phyloP scores from a whole-genome alignment of 2,113 vertebrate genomes.

The Amia ocellicauda region DNA sequence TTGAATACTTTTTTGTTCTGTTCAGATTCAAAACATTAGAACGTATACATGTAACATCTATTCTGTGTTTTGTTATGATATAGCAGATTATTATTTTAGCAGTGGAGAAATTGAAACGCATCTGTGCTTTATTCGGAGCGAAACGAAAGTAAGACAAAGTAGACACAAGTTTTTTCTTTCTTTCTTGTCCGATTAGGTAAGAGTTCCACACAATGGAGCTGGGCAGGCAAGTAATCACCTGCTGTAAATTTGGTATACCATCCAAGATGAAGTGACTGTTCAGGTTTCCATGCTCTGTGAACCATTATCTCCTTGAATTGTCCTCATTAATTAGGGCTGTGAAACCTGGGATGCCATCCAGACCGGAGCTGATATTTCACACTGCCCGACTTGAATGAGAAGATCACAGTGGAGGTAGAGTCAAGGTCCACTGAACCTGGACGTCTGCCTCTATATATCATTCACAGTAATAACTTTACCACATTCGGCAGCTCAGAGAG shows the following conservation, averaged over 20 bases:
- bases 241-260: background rate
- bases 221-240: background rate
- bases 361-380: constrained; percentile 8
- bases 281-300: constrained; percentile 2
- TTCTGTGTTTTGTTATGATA: too few species aligned
- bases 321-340: constrained; percentile 16
- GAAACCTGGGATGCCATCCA: background rate
- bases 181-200: too few species aligned
- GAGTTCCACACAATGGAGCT: background rate
- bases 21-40: too few species aligned
- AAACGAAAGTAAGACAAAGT: background rate
- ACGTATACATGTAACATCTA: too few species aligned
- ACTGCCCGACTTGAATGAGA: background rate
- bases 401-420: background rate
- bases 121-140: background rate
- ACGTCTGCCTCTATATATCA: too few species aligned
- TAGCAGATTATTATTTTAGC: background rate
- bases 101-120: background rate
- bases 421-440: background rate
- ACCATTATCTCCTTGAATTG: constrained; percentile 1
- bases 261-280: constrained; percentile 5
- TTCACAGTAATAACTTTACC: too few species aligned
- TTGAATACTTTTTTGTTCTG: too few species aligned
- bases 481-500: too few species aligned
- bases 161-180: background rate